phyloP scores from a whole-genome alignment of 2,113 vertebrate genomes.

The Lathamus discolor region DNA sequence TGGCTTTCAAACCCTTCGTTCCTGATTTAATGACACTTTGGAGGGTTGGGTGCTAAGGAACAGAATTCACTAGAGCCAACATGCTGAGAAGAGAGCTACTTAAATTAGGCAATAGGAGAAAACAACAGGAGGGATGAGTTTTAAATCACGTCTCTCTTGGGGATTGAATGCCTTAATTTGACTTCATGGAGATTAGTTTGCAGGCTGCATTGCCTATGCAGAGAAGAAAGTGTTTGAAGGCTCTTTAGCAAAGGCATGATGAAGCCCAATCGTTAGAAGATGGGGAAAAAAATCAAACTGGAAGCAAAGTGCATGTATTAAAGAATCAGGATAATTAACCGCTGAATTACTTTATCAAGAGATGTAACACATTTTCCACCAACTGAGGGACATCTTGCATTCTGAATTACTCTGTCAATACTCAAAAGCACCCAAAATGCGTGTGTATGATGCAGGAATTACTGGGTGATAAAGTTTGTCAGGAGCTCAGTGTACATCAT shows the following conservation, averaged over 20 bases:
- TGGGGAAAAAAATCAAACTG: background rate
- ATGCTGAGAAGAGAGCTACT: slow-evolving; percentile 55
- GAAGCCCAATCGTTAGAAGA: background rate
- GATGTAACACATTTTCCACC: slow-evolving; percentile 5
- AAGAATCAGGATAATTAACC: slow-evolving; percentile 48
- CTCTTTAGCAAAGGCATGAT: slow-evolving; percentile 49
- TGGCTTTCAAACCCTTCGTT: slow-evolving; percentile 40
- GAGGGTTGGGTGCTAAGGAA: slow-evolving; percentile 60
- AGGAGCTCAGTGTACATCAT: background rate
- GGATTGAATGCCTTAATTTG: slow-evolving; percentile 58
- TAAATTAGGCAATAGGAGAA: slow-evolving; percentile 65
- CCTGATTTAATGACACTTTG: slow-evolving; percentile 8
- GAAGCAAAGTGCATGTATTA: slow-evolving; percentile 21
- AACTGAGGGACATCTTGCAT: background rate
- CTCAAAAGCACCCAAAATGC: background rate
- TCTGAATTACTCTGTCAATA: background rate
- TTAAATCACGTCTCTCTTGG: slow-evolving; percentile 47
- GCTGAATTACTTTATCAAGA: slow-evolving; percentile 26
- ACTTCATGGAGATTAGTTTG: slow-evolving; percentile 67
- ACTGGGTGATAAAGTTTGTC: slow-evolving; percentile 8
- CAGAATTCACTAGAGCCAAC: slow-evolving; percentile 35
- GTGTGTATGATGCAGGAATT: background rate
- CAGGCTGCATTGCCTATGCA: slow-evolving; percentile 32
- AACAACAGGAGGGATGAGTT: slow-evolving; percentile 62
- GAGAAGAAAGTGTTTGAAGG: slow-evolving; percentile 48